Percentiles rank a stretch among this genome's conserved stretches.
These are phyloP conservation scores for Dasyprocta punctata DNA, from an alignment of 2,113 vertebrate genomes.

Conservation along the genomic window DNA sequence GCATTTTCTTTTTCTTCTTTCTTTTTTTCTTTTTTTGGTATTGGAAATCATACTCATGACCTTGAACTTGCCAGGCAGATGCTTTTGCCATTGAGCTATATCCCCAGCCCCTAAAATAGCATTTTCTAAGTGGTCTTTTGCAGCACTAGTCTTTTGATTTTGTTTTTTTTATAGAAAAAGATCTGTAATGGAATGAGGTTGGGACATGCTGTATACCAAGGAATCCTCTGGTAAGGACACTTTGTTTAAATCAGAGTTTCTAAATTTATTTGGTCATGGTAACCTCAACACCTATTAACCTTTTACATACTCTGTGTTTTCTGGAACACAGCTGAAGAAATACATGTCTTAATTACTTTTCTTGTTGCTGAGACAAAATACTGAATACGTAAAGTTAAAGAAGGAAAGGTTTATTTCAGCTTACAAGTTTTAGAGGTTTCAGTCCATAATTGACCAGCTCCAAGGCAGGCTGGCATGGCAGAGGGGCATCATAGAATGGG, in stretches of 20 bases:
- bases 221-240: background rate
- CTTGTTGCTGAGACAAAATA: background rate
- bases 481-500: background rate
- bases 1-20: background rate
- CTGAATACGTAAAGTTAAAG: background rate
- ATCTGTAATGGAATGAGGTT: background rate
- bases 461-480: background rate
- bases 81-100: no score
- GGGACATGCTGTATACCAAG: background rate
- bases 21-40: no score
- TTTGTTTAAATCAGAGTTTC: background rate
- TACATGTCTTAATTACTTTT: background rate
- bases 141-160: background rate
- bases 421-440: background rate
- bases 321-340: background rate
- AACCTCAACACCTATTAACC: background rate
- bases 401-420: background rate
- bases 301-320: background rate
- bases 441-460: background rate
- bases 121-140: slow-evolving; percentile 1
- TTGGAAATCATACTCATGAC: no score
- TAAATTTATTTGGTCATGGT: background rate
- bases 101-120: background rate
- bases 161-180: background rate
- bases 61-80: no score